These are phyloP conservation scores for Philypnodon macrostomus DNA, from an alignment of 2,797 vertebrate genomes.

Conservation along the genomic window DNA sequence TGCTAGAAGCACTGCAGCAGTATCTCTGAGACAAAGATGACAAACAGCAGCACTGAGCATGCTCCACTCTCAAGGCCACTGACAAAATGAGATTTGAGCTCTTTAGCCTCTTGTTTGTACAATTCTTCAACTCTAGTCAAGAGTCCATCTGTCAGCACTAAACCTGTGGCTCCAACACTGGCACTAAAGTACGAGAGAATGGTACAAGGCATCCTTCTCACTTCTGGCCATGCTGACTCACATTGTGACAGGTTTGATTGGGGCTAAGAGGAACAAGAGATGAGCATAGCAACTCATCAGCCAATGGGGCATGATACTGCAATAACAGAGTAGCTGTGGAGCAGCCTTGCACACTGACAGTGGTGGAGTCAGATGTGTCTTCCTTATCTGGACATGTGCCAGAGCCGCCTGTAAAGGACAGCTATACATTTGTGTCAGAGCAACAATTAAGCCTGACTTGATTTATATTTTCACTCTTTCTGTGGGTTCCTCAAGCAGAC, in stretches of 20 bases:
- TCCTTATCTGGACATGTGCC: conserved; percentile 32
- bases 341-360: conserved; percentile 18
- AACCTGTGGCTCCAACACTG: conserved; percentile 18
- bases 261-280: conserved; percentile 50
- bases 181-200: conserved; percentile 40
- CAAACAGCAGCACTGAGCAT: conserved; percentile 65
- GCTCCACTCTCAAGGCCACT: conserved; percentile 66
- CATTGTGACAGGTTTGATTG: conserved; percentile 57
- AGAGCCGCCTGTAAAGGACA: conserved; percentile 28
- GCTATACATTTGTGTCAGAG: conserved; percentile 31
- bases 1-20: conserved; percentile 69
- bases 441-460: conserved; percentile 41
- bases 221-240: conserved; percentile 50
- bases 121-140: conserved; percentile 41
- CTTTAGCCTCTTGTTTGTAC: conserved; percentile 47
- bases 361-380: conserved; percentile 32
- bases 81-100: conserved; percentile 63
- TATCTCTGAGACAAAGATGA: conserved; percentile 60
- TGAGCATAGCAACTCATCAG: conserved; percentile 74
- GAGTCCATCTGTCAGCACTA: conserved; percentile 43
- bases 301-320: conserved; percentile 69
- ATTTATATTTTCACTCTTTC: conserved; percentile 21
- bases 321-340: conserved; percentile 45
- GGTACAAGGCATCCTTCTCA: conserved; percentile 39
- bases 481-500: conserved; percentile 23